phyloP scores from a whole-genome alignment of 2,888 invertebrate species.

The Macaria liturata region DNA sequence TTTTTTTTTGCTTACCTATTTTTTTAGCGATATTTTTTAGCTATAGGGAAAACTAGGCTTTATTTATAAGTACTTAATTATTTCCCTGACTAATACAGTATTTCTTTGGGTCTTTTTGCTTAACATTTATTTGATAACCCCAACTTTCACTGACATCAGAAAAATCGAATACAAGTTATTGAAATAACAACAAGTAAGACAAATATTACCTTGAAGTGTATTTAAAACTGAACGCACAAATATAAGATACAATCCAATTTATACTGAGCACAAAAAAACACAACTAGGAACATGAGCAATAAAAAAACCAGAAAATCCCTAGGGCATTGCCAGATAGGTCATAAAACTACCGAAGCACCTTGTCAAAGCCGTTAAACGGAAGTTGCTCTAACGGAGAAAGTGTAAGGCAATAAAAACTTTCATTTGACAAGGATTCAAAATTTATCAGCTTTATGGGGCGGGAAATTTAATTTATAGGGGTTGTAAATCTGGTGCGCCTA shows the following conservation, averaged over 20 bases:
- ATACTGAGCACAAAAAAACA: neutral
- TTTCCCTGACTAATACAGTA: no score
- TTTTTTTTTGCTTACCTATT: no score
- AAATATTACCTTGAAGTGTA: no score
- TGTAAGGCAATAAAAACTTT: constrained; percentile 19
- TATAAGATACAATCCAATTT: neutral
- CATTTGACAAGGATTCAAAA: constrained; percentile 25
- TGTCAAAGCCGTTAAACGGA: constrained; percentile 16
- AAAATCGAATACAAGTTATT: no score
- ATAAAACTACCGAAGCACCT: constrained; percentile 15
- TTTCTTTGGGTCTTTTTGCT: no score
- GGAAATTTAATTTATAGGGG: constrained; percentile 18
- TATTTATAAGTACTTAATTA: no score
- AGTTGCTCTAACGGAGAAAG: constrained; percentile 11
- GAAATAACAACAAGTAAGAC: no score
- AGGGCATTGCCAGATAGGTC: neutral
- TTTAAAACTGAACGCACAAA: neutral
- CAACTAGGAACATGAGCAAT: neutral
- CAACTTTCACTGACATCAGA: no score
- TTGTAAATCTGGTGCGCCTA: constrained; percentile 10
- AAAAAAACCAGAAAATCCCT: neutral
- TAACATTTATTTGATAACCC: no score
- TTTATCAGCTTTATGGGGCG: constrained; percentile 21
- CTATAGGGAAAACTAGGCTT: no score
- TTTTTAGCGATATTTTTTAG: no score